Base-by-base conservation (phyloP, 2,113 vertebrate genomes). In the Cottus gobio region DNA sequence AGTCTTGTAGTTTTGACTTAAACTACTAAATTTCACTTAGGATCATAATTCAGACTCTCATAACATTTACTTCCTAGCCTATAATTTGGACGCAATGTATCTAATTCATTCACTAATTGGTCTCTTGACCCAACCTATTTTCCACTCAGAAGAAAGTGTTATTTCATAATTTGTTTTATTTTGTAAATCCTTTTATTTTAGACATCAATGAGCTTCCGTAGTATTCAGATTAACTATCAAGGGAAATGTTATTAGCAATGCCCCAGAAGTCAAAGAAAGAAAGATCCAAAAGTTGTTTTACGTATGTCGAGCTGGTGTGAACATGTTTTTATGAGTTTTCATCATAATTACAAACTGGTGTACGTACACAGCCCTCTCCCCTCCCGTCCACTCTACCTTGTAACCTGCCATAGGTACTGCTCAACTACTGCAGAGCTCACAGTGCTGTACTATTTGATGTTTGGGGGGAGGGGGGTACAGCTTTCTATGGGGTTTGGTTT, bases 391-490 rank as follows among this genome's bases (percentile, higher is more conserved):
- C 31, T 26, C 73, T 65, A 72, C 67, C 16, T n/a, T 48, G 18
- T 62, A 64, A 77, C 62, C 93, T 92, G 93, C 93, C 83, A 91
- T 91, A 95, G 95, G 97, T 97, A 96, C 95, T 95, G 94, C 90
- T 75, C 93, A 93, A 89, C 91, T 93, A 88, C 89, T 85, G 86
- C 85, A 2, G 58, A 92, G 77, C 86, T 84, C 80, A 88, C 71
- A 44, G 80, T 91, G 89, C 89, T 92, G 86, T 91, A 82, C 54
- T 88, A 5, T 85, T 42, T 89, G 54, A 46, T 4, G n/a, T 44
- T 15, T 9, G 39, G 11, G 39, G 10, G 36, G 20, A 7, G 4
- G 86, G 85, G 77, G 81, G 64, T 72, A 66, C 28, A 57, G 77
- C 62, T 91, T 92, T 84, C 44, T 71, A 81, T 78, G 78, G 88